Percentiles rank a stretch among this genome's conserved stretches.
phyloP scores from a whole-genome alignment of 2,888 invertebrate genomes.

The Zhuqinia jingwanae region DNA sequence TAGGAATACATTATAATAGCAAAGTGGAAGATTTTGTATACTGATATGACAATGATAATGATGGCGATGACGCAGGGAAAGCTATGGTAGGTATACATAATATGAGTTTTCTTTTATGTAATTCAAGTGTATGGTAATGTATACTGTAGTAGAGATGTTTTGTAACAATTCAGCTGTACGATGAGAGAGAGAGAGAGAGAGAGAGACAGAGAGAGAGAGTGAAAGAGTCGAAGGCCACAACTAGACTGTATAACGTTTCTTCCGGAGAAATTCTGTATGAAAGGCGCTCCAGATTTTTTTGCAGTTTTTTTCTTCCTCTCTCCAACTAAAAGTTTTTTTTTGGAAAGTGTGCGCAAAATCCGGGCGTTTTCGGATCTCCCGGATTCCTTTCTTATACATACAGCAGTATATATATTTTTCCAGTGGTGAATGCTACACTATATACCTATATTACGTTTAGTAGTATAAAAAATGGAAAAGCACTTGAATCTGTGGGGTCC shows the following conservation, averaged over 20 bases:
- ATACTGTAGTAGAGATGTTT: background rate
- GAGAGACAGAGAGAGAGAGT: background rate
- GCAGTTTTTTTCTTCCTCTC: background rate
- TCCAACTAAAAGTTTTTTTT: too few species aligned
- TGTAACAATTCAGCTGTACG: background rate
- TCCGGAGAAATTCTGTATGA: background rate
- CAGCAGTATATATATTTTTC: background rate
- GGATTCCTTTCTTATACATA: slow-evolving; percentile 25
- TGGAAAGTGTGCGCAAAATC: slow-evolving; percentile 67
- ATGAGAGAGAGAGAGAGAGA: background rate
- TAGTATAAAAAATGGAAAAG: slow-evolving; percentile 5
- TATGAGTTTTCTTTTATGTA: too few species aligned
- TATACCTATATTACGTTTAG: too few species aligned
- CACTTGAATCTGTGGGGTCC: slow-evolving; percentile 21
- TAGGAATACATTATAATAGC: background rate
- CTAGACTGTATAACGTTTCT: background rate
- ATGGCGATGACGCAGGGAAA: background rate
- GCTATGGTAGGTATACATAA: too few species aligned
- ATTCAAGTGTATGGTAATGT: too few species aligned
- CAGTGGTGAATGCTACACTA: too few species aligned
- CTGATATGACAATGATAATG: background rate
- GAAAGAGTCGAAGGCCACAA: slow-evolving; percentile 1
- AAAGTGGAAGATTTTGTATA: background rate
- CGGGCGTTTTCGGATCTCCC: slow-evolving; percentile 59
- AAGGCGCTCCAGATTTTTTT: background rate